Evolutionary conservation across 2,113 vertebrate genomes (phyloP), one percentile per base, ranked within the genome.

Genomic region (Stigmatopora argus): DNA sequence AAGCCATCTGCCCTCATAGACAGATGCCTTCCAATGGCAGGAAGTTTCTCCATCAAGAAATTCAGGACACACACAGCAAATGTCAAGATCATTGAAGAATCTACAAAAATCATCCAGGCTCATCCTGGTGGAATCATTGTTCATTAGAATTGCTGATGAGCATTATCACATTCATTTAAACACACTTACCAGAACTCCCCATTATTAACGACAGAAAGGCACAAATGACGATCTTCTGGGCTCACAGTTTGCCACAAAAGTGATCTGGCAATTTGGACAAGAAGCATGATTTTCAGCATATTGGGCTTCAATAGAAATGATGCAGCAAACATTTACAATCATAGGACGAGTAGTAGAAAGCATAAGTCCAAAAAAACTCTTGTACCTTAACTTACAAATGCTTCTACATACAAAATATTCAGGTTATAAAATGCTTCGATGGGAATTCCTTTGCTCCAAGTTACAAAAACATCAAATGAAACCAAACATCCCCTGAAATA

Each of bases 171-270:
- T 41, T 34, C 5, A 41, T 38, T 41, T 60, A 0, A n/a, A 38
- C 13, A 3, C 31, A 35, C 64, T 77, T 80, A 92, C 91, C 91
- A 92, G 71, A 92, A 92, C 69, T 92, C 89, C 11, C 90, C 89
- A 69, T 92, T 76, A 0, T 91, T 64, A 10, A 1, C 44, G 21
- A 83, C 72, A 34, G 59, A 35, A 0, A 44, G 75, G 26, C 74
- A 87, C 7, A 0, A 34, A 0, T 69, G 57, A 2, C 65, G 74
- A 3, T 90, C 89, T 14, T 83, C 2, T 31, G 65, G 7, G 59
- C 73, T 84, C 46, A 90, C 77, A 0, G 49, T 83, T 19, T 73
- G 0, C 91, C 91, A 92, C 51, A 80, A 57, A 8, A 73, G 15
- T 11, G 90, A 91, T 31, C 91, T 91, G 35, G 7, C 1, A n/a